Conservation (phyloP, 2,113 vertebrate genomes). For the Lasiurus borealis region DNA sequence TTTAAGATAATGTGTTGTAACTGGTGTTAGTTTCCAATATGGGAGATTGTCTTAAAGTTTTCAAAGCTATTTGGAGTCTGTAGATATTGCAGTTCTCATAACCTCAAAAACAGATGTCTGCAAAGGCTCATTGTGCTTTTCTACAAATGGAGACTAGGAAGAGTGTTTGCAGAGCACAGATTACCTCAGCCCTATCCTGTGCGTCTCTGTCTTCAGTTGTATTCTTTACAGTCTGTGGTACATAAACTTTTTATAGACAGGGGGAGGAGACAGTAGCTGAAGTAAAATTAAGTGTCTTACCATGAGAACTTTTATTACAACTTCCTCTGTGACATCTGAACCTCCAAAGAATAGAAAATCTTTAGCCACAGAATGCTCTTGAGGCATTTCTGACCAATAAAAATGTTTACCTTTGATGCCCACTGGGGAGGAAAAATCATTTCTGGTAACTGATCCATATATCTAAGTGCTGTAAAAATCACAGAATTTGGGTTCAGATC, state of each 20-base stretch:
- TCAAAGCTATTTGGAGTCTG: constrained; percentile 78
- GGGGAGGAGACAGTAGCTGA: constrained; percentile 82
- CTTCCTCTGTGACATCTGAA: constrained; percentile 72
- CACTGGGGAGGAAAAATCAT: not conserved
- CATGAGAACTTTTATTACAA: constrained; percentile 71
- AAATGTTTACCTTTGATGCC: constrained; percentile 50
- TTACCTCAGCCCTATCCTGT: constrained; percentile 82
- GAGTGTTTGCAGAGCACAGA: constrained; percentile 77
- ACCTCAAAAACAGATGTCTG: constrained; percentile 88
- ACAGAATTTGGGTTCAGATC: not conserved
- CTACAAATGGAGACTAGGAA: constrained; percentile 77
- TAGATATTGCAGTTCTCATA: constrained; percentile 80
- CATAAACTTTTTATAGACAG: constrained; percentile 83
- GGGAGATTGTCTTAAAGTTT: constrained; percentile 70
- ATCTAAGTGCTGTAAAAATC: not conserved
- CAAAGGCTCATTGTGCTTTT: constrained; percentile 85
- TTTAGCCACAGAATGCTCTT: constrained; percentile 68
- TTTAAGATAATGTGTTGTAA: constrained; percentile 11
- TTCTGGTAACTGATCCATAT: constrained; percentile 21
- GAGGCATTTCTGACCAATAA: constrained; percentile 69
- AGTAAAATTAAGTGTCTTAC: constrained; percentile 80
- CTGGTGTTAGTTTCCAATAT: constrained; percentile 55
- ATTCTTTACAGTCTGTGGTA: constrained; percentile 84
- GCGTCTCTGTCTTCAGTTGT: constrained; percentile 83
- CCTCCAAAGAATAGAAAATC: constrained; percentile 69